Conservation (phyloP, 2,797 vertebrate species). For the Rhinoraja longicauda region DNA sequence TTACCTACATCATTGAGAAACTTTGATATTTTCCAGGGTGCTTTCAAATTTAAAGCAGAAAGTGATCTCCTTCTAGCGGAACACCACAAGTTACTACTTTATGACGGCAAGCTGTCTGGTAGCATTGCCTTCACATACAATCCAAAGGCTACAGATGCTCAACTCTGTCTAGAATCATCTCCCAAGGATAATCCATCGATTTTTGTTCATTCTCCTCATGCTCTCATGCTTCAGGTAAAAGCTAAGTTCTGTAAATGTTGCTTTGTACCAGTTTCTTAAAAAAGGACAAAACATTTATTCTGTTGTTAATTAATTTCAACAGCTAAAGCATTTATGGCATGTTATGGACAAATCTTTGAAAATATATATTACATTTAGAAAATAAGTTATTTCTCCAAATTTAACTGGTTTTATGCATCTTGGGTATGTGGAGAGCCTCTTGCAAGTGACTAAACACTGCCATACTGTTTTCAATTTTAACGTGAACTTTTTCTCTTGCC, state of each 20-base stretch:
- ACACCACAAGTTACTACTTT: conserved; percentile 87
- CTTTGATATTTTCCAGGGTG: conserved; percentile 64
- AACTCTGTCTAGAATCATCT: conserved; percentile 95
- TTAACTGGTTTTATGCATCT: background rate
- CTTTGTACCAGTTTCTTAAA: background rate
- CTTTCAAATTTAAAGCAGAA: conserved; percentile 95
- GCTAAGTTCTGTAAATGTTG: background rate
- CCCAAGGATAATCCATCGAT: conserved; percentile 94
- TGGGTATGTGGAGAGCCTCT: background rate
- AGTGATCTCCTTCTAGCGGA: conserved; percentile 91
- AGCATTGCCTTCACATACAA: conserved; percentile 90
- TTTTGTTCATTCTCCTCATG: conserved; percentile 95
- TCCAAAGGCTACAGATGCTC: conserved; percentile 90
- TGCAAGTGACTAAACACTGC: background rate
- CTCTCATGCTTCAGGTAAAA: conserved; percentile 95
- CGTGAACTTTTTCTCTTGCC: background rate
- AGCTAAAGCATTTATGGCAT: background rate
- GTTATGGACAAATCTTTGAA: background rate
- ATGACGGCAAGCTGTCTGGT: conserved; percentile 90
- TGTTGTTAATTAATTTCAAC: background rate
- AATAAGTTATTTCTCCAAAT: background rate
- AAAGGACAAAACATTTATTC: background rate
- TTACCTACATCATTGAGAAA: background rate
- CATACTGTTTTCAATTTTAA: background rate
- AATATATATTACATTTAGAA: background rate